Conservation (phyloP, 1,140 invertebrate genomes). For the Harpegnathos saltator region DNA sequence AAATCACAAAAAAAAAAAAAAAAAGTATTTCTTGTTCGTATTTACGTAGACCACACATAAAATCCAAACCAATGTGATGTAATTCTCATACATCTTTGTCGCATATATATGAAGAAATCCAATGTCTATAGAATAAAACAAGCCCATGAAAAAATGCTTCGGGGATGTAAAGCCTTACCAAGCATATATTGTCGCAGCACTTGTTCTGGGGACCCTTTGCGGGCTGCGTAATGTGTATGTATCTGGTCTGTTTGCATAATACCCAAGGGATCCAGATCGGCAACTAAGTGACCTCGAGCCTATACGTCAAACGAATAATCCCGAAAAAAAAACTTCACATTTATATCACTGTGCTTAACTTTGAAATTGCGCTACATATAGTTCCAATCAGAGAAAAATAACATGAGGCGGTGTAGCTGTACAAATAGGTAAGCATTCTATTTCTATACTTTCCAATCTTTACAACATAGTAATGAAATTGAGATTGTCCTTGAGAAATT, state of each 20-base stretch:
- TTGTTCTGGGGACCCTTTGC: conserved; percentile 88
- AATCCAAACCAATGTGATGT: conserved; percentile 32
- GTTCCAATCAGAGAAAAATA: conserved; percentile 28
- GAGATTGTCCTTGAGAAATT: background rate
- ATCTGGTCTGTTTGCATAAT: conserved; percentile 90
- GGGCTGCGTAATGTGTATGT: conserved; percentile 87
- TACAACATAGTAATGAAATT: background rate
- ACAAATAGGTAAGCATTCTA: conserved; percentile 31
- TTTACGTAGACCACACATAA: conserved; percentile 11
- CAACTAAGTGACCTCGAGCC: conserved; percentile 98
- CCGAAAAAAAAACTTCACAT: conserved; percentile 76
- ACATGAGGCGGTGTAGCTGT: background rate
- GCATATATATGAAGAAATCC: conserved; percentile 41
- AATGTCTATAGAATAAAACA: conserved; percentile 45
- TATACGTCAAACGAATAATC: conserved; percentile 86
- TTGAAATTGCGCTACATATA: conserved; percentile 32
- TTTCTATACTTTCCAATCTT: background rate
- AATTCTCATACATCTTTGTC: conserved; percentile 49
- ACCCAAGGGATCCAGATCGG: conserved; percentile 97
- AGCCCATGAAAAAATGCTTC: conserved; percentile 72
- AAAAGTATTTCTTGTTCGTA: background rate
- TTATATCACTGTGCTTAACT: conserved; percentile 72
- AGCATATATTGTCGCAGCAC: conserved; percentile 90
- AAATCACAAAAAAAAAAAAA: conserved; percentile 15
- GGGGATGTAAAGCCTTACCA: conserved; percentile 86